phyloP scores from a whole-genome alignment of 2,797 vertebrate species.

The Pelochelys cantorii region DNA sequence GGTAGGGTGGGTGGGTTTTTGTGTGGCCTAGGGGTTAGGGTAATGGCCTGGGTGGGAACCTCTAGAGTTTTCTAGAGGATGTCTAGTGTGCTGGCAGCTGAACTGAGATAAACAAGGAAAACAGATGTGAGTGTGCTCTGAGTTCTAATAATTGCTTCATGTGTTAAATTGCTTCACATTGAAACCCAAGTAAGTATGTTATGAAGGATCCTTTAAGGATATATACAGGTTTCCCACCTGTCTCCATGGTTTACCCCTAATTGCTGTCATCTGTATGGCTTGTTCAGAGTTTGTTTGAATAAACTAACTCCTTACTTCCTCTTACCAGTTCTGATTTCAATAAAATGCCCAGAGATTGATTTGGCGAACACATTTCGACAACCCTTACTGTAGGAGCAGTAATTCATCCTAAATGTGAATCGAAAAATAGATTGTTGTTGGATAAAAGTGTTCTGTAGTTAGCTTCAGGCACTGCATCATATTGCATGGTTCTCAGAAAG shows the following conservation, averaged over 20 bases:
- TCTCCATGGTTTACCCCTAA: accelerated
- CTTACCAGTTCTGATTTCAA: neutral
- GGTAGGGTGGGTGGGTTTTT: too few species aligned
- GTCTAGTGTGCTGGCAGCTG: neutral
- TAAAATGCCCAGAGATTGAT: neutral
- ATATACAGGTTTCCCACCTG: neutral
- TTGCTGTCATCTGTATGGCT: neutral
- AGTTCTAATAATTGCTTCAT: conserved; percentile 52
- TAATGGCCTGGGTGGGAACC: neutral
- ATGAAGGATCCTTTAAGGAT: neutral
- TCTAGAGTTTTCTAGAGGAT: conserved; percentile 21
- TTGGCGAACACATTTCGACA: neutral
- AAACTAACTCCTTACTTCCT: neutral
- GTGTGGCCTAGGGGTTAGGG: too few species aligned
- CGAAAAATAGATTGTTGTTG: conserved; percentile 43
- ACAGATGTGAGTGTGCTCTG: conserved; percentile 59
- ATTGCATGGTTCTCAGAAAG: conserved; percentile 17
- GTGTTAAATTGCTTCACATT: conserved; percentile 32
- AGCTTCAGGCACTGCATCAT: neutral
- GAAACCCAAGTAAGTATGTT: conserved; percentile 46
- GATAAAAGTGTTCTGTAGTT: neutral
- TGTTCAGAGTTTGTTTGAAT: neutral
- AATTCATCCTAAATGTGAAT: neutral
- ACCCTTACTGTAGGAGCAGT: neutral
- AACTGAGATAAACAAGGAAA: conserved; percentile 55